These are phyloP conservation scores for Caenorhabditis angaria DNA, from an alignment of 2,888 invertebrate species.

Conservation along the genomic window DNA sequence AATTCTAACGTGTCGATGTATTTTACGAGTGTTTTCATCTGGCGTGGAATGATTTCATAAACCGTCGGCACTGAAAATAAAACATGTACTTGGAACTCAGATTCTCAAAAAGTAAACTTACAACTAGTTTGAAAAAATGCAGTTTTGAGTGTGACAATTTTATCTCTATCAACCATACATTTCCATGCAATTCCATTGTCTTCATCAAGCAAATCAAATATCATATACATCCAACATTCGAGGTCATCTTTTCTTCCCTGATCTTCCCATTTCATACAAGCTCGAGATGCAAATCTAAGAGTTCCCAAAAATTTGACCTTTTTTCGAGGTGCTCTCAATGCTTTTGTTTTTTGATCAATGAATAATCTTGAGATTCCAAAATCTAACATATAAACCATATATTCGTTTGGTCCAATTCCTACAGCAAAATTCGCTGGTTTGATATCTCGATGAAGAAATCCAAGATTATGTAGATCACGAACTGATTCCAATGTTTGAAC, in stretches of 20 bases:
- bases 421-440: constrained; percentile 52
- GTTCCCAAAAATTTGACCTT: constrained; percentile 51
- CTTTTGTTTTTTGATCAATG: constrained; percentile 4
- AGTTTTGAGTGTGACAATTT: constrained; percentile 17
- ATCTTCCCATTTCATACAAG: constrained; percentile 31
- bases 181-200: constrained; percentile 41
- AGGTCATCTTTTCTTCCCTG: constrained; percentile 40
- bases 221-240: constrained; percentile 37
- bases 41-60: constrained; percentile 10
- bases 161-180: constrained; percentile 9
- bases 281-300: constrained; percentile 41
- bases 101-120: background rate
- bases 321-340: background rate
- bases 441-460: constrained; percentile 51
- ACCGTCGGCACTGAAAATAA: constrained; percentile 6
- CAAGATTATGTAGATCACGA: constrained; percentile 42
- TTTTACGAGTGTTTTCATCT: constrained; percentile 7
- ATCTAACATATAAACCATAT: constrained; percentile 30
- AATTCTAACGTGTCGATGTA: constrained; percentile 22
- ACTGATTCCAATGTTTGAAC: constrained; percentile 19
- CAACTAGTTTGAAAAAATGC: constrained; percentile 20
- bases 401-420: constrained; percentile 30
- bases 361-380: constrained; percentile 29
- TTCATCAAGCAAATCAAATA: constrained; percentile 42
- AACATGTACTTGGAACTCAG: background rate